A percentile compares a stretch with the other conserved stretches of the same genome.
Conservation (phyloP, 2,888 invertebrate species). For the Leptothorax acervorum region DNA sequence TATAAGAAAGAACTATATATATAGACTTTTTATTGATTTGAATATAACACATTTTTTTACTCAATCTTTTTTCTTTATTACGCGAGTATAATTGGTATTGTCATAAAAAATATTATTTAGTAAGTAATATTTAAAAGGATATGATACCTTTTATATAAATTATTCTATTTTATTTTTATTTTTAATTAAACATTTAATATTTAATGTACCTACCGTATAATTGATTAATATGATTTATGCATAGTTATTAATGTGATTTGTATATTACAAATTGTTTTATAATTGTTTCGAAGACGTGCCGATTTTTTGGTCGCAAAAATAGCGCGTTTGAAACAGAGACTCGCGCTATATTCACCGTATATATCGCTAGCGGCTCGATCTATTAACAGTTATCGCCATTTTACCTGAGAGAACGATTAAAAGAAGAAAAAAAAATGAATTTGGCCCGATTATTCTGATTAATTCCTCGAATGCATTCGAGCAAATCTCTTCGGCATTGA, state of each 20-base stretch:
- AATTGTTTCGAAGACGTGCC: background rate
- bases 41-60: too few relatives aligned
- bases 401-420: conserved; percentile 30
- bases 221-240: too few relatives aligned
- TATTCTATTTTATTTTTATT: too few relatives aligned
- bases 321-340: conserved; percentile 1
- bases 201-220: too few relatives aligned
- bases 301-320: conserved; percentile 38
- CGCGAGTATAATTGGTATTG: too few relatives aligned
- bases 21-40: too few relatives aligned
- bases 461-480: background rate
- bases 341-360: background rate
- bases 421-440: conserved; percentile 24
- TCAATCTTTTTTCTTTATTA: too few relatives aligned
- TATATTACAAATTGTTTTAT: conserved; percentile 13
- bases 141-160: too few relatives aligned
- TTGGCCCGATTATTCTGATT: conserved; percentile 7
- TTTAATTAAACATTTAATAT: too few relatives aligned
- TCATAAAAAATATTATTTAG: too few relatives aligned
- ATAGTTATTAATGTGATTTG: background rate
- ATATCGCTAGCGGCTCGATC: conserved; percentile 68
- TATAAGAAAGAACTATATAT: too few relatives aligned
- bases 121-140: too few relatives aligned
- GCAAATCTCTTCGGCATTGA: background rate
- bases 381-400: conserved; percentile 76